phyloP scores from a whole-genome alignment of 2,113 vertebrate genomes.

The Neotragus moschatus region DNA sequence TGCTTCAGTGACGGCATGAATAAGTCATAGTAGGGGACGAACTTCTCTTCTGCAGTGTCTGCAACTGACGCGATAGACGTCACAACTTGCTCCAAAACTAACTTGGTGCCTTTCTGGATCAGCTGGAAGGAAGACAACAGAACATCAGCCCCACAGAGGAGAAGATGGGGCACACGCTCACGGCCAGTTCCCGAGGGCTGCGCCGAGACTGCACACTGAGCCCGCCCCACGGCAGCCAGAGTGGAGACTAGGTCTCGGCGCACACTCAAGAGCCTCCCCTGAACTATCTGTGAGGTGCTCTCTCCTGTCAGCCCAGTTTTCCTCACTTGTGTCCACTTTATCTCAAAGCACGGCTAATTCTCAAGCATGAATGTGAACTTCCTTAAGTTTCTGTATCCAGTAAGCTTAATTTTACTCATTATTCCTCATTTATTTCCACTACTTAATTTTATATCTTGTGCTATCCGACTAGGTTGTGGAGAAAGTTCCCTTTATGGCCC shows the following conservation, averaged over 20 bases:
- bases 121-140: constrained; percentile 80
- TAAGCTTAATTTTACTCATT: not conserved
- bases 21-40: constrained; percentile 97
- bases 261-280: not conserved
- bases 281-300: not conserved
- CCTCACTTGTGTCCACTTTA: not conserved
- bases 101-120: constrained; percentile 97
- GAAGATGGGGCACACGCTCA: not conserved
- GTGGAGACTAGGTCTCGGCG: not conserved
- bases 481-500: not conserved
- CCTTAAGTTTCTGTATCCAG: not conserved
- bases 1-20: constrained; percentile 99
- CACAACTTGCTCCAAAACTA: constrained; percentile 99
- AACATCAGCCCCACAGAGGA: not conserved
- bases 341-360: not conserved
- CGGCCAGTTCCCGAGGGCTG: not conserved
- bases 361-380: not conserved
- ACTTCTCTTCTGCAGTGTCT: constrained; percentile 98
- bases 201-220: not conserved
- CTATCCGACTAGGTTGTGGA: not conserved
- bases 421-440: not conserved
- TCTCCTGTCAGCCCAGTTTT: not conserved
- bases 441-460: not conserved
- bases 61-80: constrained; percentile 99
- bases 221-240: not conserved